Conservation (phyloP, 2,888 invertebrate species). For the Zygogramma bicolorata region DNA sequence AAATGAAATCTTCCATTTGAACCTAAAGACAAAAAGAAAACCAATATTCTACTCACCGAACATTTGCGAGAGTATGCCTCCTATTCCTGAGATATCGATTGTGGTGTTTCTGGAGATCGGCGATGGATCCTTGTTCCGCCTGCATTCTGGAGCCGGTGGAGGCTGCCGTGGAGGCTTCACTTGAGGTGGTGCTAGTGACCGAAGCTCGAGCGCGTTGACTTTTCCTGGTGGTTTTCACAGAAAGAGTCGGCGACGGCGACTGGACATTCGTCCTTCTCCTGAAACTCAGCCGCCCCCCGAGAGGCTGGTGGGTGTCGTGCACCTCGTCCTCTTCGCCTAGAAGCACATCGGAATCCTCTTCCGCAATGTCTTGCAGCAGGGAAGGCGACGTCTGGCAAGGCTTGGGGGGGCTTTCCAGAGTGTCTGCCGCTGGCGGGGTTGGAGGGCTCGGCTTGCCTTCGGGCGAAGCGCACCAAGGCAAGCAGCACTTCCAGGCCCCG, state of each 20-base stretch:
- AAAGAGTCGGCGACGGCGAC: constrained; percentile 72
- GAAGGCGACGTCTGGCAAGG: constrained; percentile 65
- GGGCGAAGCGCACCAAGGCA: constrained; percentile 86
- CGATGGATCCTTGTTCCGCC: constrained; percentile 92
- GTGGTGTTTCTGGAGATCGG: constrained; percentile 90
- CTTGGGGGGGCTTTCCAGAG: constrained; percentile 61
- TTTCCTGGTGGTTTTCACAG: constrained; percentile 70
- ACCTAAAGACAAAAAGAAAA: background rate
- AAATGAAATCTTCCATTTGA: background rate
- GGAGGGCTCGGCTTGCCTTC: constrained; percentile 64
- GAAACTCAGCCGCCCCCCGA: constrained; percentile 27
- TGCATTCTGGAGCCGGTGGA: constrained; percentile 81
- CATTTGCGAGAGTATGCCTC: constrained; percentile 91
- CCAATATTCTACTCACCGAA: constrained; percentile 78
- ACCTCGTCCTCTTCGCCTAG: constrained; percentile 55
- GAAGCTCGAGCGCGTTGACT: constrained; percentile 64
- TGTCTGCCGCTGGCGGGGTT: constrained; percentile 63
- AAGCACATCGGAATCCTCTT: constrained; percentile 77
- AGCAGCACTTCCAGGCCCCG: constrained; percentile 86
- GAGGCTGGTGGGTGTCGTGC: constrained; percentile 66
- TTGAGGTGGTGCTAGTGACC: constrained; percentile 56
- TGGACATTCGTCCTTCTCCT: constrained; percentile 32
- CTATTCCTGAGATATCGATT: constrained; percentile 87
- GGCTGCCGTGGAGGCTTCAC: constrained; percentile 63
- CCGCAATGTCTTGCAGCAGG: constrained; percentile 83